These are phyloP conservation scores for Eurosta solidaginis DNA, from an alignment of 1,140 invertebrate species.

Conservation along the genomic window DNA sequence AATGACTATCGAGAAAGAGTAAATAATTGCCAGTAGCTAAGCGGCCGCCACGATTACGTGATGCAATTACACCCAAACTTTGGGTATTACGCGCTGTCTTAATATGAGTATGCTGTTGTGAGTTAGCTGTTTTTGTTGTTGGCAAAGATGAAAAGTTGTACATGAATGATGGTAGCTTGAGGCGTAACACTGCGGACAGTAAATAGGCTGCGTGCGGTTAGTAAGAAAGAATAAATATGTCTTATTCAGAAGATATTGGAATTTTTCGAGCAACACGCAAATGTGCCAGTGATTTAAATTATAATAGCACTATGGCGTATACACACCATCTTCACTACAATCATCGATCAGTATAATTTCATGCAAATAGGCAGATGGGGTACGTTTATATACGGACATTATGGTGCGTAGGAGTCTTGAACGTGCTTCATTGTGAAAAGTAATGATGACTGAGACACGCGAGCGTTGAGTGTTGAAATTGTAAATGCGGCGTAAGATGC, in stretches of 20 bases:
- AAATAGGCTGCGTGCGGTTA: neutral
- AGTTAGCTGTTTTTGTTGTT: neutral
- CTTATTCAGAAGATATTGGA: neutral
- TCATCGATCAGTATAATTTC: constrained; percentile 96
- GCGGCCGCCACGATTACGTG: constrained; percentile 71
- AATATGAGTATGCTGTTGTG: neutral
- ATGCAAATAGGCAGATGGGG: constrained; percentile 74
- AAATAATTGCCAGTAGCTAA: constrained; percentile 72
- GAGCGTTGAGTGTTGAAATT: neutral
- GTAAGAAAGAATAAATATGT: neutral
- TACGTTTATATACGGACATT: constrained; percentile 78
- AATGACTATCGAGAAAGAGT: constrained; percentile 83
- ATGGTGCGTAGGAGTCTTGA: constrained; percentile 75
- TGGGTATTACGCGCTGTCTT: constrained; percentile 64
- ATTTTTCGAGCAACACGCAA: neutral
- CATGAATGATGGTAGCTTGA: constrained; percentile 26
- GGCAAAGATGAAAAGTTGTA: neutral
- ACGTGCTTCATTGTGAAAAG: constrained; percentile 85
- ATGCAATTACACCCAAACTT: constrained; percentile 79
- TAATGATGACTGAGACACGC: constrained; percentile 74
- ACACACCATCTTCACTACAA: constrained; percentile 71
- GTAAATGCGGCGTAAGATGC: neutral
- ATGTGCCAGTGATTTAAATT: neutral
- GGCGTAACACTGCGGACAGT: neutral
- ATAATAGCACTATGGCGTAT: neutral